Percentiles rank a stretch among this genome's conserved stretches.
phyloP scores from a whole-genome alignment of 2,888 invertebrate species.

The Acronicta aceris region DNA sequence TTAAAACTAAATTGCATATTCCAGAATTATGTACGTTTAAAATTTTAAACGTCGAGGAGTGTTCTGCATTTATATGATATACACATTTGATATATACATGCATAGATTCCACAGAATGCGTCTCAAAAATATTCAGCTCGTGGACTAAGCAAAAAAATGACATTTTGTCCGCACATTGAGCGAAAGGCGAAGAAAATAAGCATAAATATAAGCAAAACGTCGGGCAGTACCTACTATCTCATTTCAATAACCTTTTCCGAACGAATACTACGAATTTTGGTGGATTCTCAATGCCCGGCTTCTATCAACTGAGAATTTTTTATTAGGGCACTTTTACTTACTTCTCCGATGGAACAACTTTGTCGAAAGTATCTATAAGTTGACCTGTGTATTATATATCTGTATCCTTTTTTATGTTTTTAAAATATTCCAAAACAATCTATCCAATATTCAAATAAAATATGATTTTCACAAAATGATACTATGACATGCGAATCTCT shows the following conservation, averaged over 20 bases:
- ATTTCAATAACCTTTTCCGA: constrained; percentile 43
- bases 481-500: too few species aligned
- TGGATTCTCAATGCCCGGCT: constrained; percentile 13
- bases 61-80: too few species aligned
- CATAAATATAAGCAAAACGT: constrained; percentile 34
- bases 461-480: too few species aligned
- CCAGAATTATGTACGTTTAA: constrained; percentile 12
- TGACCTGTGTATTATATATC: background rate
- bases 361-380: constrained; percentile 6
- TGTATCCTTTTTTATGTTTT: background rate
- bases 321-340: constrained; percentile 8
- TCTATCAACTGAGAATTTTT: constrained; percentile 28
- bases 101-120: constrained; percentile 10
- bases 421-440: too few species aligned
- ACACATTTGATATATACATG: constrained; percentile 20
- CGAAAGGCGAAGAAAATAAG: constrained; percentile 30
- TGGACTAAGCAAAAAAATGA: constrained; percentile 34
- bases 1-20: constrained; percentile 11
- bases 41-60: constrained; percentile 4
- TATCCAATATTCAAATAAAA: too few species aligned
- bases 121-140: constrained; percentile 14
- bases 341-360: background rate
- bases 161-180: constrained; percentile 36
- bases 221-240: constrained; percentile 34
- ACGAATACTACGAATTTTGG: constrained; percentile 31